These are phyloP conservation scores for Imbricaverruca yamaguchii DNA, from an alignment of 2,888 invertebrate species.

Conservation along the genomic window DNA sequence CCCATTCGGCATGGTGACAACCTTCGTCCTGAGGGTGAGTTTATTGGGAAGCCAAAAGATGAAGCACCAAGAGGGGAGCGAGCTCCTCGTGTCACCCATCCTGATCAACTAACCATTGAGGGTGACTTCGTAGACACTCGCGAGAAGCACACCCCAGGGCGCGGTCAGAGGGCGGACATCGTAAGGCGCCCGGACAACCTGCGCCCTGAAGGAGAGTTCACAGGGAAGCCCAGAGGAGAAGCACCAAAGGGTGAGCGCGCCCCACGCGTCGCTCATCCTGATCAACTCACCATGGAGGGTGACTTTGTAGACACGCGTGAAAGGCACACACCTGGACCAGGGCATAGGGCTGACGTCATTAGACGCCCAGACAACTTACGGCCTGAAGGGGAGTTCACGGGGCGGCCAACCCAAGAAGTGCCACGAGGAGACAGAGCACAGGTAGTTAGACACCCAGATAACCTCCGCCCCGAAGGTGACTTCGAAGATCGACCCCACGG, in stretches of 20 bases:
- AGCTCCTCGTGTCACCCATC: constrained; percentile 30
- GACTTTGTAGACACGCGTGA: constrained; percentile 42
- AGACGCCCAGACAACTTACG: constrained; percentile 30
- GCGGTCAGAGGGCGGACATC: constrained; percentile 30
- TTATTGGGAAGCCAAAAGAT: constrained; percentile 32
- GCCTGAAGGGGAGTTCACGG: constrained; percentile 47
- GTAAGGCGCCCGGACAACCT: constrained; percentile 30
- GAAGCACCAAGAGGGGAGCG: constrained; percentile 30
- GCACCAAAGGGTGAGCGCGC: constrained; percentile 17
- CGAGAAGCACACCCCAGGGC: constrained; percentile 36
- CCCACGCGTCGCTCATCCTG: constrained; percentile 31
- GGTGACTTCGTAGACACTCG: constrained; percentile 42
- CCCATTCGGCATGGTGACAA: constrained; percentile 45
- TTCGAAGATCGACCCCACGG: constrained; percentile 16
- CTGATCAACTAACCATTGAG: constrained; percentile 48
- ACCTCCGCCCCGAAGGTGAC: constrained; percentile 20
- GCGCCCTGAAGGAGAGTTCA: constrained; percentile 47
- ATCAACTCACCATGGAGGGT: constrained; percentile 50
- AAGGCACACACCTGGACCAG: constrained; percentile 25
- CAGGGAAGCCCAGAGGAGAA: not conserved
- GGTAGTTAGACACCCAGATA: not conserved
- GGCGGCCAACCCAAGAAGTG: not conserved
- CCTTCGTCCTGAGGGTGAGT: constrained; percentile 34
- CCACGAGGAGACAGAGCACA: not conserved
- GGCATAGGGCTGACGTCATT: constrained; percentile 29